phyloP scores from a whole-genome alignment of 2,888 invertebrate genomes.

The Smittia aterrima region DNA sequence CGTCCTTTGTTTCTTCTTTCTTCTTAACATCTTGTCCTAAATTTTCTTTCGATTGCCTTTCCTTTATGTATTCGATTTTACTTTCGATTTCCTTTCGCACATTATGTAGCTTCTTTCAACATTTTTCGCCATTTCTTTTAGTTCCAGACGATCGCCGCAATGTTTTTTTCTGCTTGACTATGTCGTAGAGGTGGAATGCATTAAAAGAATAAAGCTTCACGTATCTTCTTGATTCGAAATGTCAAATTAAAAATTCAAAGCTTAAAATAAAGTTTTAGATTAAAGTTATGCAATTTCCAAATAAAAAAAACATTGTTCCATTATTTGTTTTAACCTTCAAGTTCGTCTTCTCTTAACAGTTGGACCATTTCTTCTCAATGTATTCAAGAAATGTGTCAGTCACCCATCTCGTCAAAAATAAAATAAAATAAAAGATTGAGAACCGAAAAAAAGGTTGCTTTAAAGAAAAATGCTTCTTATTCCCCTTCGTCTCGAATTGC shows the following conservation, averaged over 20 bases:
- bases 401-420: slow-evolving; percentile 37
- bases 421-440: neutral
- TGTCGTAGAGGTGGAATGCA: slow-evolving; percentile 11
- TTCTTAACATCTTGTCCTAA: slow-evolving; percentile 14
- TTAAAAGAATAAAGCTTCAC: neutral
- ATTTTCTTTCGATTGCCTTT: slow-evolving; percentile 22
- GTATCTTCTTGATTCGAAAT: neutral
- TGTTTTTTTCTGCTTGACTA: neutral
- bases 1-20: slow-evolving; percentile 36
- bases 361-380: slow-evolving; percentile 9
- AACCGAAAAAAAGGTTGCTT: slow-evolving; percentile 36
- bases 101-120: slow-evolving; percentile 17
- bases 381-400: slow-evolving; percentile 36
- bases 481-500: slow-evolving; percentile 38
- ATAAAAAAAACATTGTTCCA: too few relatives aligned
- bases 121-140: slow-evolving; percentile 38
- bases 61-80: slow-evolving; percentile 26
- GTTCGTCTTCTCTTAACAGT: too few relatives aligned
- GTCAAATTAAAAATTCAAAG: neutral
- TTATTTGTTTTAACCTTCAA: too few relatives aligned
- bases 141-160: slow-evolving; percentile 27
- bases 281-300: too few relatives aligned
- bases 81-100: slow-evolving; percentile 40
- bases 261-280: too few relatives aligned
- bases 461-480: slow-evolving; percentile 35